Conservation (phyloP, 2,888 invertebrate genomes). For the Hartigia nigra region DNA sequence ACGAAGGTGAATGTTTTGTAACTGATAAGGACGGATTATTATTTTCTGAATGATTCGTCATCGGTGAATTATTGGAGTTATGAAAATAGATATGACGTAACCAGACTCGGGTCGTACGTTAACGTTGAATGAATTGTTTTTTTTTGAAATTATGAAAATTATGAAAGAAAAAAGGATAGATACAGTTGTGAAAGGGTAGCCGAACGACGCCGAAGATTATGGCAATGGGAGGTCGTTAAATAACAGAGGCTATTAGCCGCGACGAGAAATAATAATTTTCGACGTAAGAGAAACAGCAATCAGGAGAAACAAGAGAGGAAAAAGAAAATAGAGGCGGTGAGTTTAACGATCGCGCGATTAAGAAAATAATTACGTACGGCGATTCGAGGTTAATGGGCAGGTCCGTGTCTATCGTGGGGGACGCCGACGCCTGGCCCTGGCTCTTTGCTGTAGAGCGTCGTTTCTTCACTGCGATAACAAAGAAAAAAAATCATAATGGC, state of each 20-base stretch:
- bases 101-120: neutral
- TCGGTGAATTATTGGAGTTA: neutral
- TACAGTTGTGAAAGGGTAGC: neutral
- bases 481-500: neutral
- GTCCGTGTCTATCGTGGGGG: neutral
- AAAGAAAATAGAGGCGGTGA: neutral
- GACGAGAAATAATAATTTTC: neutral
- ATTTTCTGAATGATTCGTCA: too few relatives aligned
- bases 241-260: neutral
- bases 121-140: neutral
- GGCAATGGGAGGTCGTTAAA: neutral
- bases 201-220: neutral
- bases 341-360: slow-evolving; percentile 20
- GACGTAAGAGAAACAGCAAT: neutral
- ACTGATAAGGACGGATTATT: too few relatives aligned
- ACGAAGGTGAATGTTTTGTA: too few relatives aligned
- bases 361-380: slow-evolving; percentile 15
- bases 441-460: neutral
- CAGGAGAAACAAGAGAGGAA: neutral
- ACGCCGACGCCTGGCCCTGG: neutral
- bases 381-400: slow-evolving; percentile 6
- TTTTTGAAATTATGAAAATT: neutral
- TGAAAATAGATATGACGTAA: neutral
- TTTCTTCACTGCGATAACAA: neutral
- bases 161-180: neutral